Percentiles rank a stretch among this genome's conserved stretches.
phyloP scores from a whole-genome alignment of 2,113 vertebrate genomes.

The Balaeniceps rex region DNA sequence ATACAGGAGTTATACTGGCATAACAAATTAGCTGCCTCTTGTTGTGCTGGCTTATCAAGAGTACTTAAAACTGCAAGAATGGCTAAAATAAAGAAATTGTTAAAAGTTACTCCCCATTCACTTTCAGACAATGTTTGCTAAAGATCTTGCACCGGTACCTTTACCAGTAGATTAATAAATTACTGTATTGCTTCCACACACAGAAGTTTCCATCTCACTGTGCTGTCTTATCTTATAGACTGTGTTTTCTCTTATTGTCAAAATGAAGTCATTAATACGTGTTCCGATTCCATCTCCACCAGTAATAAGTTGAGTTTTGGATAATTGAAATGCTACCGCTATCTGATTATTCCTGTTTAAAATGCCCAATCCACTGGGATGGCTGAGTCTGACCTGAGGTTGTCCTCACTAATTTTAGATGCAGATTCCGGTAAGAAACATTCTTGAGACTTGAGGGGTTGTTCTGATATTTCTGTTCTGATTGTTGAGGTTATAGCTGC shows the following conservation, averaged over 20 bases:
- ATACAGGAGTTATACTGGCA: neutral
- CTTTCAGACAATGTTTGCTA: neutral
- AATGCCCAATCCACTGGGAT: fast-evolving
- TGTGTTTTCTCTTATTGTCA: neutral
- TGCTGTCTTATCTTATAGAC: neutral
- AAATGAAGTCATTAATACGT: neutral
- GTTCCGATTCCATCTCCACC: neutral
- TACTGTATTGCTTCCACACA: neutral
- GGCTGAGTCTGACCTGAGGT: neutral
- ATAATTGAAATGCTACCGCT: neutral
- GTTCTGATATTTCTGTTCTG: neutral
- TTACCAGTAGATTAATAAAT: neutral
- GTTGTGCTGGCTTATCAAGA: neutral
- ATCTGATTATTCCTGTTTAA: neutral
- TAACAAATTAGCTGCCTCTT: neutral
- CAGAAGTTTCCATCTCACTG: neutral
- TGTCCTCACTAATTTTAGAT: neutral
- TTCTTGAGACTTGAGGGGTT: neutral
- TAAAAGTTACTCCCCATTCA: neutral
- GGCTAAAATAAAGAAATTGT: neutral
- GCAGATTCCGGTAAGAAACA: neutral
- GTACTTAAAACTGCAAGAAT: neutral
- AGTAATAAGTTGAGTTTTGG: neutral
- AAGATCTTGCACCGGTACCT: neutral
- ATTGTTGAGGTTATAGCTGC: neutral